These are phyloP conservation scores for Hartigia nigra DNA, from an alignment of 2,888 invertebrate genomes.

Conservation along the genomic window DNA sequence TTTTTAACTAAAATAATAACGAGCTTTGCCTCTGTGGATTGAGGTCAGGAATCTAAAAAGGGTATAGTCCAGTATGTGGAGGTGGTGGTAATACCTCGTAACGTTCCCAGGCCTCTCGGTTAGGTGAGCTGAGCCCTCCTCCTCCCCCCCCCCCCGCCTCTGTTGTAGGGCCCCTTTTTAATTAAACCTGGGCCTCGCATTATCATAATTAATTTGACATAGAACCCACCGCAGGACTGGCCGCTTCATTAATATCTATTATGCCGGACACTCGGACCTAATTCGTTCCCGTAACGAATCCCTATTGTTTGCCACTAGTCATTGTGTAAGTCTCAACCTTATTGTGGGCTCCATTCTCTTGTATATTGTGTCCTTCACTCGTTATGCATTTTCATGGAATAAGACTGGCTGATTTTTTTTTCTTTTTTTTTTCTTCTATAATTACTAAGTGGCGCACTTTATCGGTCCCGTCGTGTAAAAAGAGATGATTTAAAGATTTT, in stretches of 20 bases:
- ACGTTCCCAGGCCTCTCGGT: neutral
- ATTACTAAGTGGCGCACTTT: neutral
- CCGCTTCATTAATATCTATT: constrained; percentile 52
- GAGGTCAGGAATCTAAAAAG: neutral
- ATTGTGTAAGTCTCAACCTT: constrained; percentile 32
- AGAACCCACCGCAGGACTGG: constrained; percentile 18
- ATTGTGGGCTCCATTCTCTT: neutral
- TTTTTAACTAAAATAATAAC: neutral
- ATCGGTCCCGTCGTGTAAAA: neutral
- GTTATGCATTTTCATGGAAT: neutral
- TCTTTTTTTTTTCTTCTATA: neutral
- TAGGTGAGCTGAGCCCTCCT: constrained; percentile 32
- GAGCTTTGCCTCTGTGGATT: neutral
- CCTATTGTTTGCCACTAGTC: constrained; percentile 49
- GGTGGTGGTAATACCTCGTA: neutral
- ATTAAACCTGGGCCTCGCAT: constrained; percentile 25
- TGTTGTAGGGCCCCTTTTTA: constrained; percentile 10
- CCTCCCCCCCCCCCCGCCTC: constrained; percentile 20
- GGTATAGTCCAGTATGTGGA: neutral
- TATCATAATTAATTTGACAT: constrained; percentile 44
- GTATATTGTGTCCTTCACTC: neutral
- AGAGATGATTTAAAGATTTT: neutral
- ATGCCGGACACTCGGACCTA: constrained; percentile 41
- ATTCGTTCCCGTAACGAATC: constrained; percentile 51
- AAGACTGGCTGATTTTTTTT: neutral